Percentiles rank a stretch among this genome's conserved stretches.
These are phyloP conservation scores for Varecia variegata DNA, from an alignment of 2,797 vertebrate genomes.

Conservation along the genomic window DNA sequence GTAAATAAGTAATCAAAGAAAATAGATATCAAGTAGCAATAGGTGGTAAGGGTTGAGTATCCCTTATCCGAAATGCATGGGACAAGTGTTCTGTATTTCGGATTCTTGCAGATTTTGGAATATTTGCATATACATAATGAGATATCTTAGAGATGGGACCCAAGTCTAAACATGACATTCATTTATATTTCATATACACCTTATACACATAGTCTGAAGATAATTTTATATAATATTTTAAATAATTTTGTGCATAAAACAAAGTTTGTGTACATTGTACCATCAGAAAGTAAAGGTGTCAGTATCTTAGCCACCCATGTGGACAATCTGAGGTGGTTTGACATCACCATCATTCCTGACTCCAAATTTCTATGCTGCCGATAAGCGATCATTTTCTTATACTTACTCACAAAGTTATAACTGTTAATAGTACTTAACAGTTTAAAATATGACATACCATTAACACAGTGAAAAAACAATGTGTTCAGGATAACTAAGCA, in stretches of 20 bases:
- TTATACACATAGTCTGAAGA: neutral
- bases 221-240: neutral
- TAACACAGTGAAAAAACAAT: neutral
- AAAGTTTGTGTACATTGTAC: neutral
- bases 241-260: neutral
- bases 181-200: neutral
- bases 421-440: neutral
- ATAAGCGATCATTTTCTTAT: neutral
- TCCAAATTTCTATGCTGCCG: neutral
- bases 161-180: neutral
- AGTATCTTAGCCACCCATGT: neutral
- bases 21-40: neutral
- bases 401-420: neutral
- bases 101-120: neutral
- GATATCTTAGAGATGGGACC: neutral
- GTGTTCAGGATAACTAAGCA: neutral
- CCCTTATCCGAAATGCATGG: neutral
- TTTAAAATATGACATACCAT: neutral
- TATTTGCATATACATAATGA: neutral
- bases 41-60: neutral
- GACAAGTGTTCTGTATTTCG: neutral
- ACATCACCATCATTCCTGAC: neutral
- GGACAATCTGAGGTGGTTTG: neutral
- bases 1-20: neutral
- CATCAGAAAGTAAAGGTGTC: neutral